Evolutionary conservation across 2,113 vertebrate species (phyloP), one percentile per base, ranked within the genome.

Genomic region (Pseudopipra pipra): DNA sequence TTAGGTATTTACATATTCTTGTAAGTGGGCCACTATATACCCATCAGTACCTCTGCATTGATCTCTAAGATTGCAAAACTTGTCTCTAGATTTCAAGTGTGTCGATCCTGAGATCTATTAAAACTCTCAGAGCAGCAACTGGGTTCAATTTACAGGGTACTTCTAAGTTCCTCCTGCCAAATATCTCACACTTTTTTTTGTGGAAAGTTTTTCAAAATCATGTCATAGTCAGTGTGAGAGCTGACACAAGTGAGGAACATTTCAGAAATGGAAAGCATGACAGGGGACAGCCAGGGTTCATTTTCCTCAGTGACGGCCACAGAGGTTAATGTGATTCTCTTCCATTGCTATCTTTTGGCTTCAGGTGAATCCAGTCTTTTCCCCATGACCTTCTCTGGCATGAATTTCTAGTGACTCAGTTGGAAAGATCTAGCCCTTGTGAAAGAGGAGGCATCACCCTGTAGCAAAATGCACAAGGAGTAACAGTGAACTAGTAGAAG

Each of bases 261-360:
- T 55, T 41, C 43, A 72, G 56, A 63, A 72, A 18, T 28, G 31
- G 61, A 62, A n/a, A 55, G 51, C 49, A 31, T 0, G 0, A 18
- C 43, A 59, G 28, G n/a, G 24, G 11, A 67, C 44, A 79, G 44
- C 35, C 71, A 33, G 8, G 3, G 8, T 55, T 81, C 2, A 8
- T 81, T 47, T 78, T 59, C 28, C 33, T 86, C 43, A 31, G 27
- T 72, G 18, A 13, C 62, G 43, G 51, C 63, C 76, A 59, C 46
- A 51, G 33, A 5, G 10, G 8, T 91, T 87, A 46, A 55, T 47
- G 25, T 31, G 43, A 28, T 87, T 91, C 47, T 85, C 44, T 91
- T 47, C 58, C n/a, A 27, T 54, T 85, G 81, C 37, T 79, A 0
- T 68, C 44, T 81, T 22, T 14, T 85, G 33, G 23, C 63, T 78